Evolutionary conservation across 2,888 invertebrate genomes (phyloP), one percentile per base, ranked within the genome.

Genomic region (Harpalus rufipes): DNA sequence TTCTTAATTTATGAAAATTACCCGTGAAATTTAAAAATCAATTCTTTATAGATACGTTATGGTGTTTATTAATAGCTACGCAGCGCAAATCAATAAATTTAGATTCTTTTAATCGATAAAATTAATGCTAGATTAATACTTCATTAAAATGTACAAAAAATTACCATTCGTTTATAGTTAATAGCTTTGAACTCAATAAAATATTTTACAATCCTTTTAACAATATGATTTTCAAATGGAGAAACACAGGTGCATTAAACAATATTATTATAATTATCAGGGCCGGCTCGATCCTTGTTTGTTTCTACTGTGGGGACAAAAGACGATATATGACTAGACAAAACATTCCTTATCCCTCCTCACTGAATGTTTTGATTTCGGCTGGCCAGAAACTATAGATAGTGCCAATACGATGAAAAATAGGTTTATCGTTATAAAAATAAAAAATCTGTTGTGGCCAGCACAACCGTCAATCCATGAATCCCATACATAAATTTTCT

Each of bases 1-100:
- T 74, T 74, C 44, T 18, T 74, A 74, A 74, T 74, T 74, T 74
- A 74, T 74, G 72, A 44, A 44, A 74, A 68, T 68, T 10, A 32
- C 18, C 44, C 72, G 72, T 74, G 72, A 74, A 74, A 74, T 74
- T 44, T 74, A 74, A 44, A 74, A 74, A 74, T 74, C 72, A 74
- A 44, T 74, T 74, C 18, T 44, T 41, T 74, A 74, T 44, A 21
- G 16, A 74, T 44, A 74, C 21, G 72, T 44, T 41, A 10, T 18
- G 10, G 44, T 68, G 18, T 21, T 41, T 74, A 74, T 44, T 74
- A 18, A 74, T 74, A 39, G 18, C 63, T 21, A 21, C 16, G 59
- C 12, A 63, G 12, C 16, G 59, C 12, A 63, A 63, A 8, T 25
- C 8, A 18, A 63, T 25, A 18, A 63, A 18, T 25, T 8, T 51